A percentile compares a stretch with the other conserved stretches of the same genome.
Conservation (phyloP, 2,113 vertebrate species). For the Elachura formosa region DNA sequence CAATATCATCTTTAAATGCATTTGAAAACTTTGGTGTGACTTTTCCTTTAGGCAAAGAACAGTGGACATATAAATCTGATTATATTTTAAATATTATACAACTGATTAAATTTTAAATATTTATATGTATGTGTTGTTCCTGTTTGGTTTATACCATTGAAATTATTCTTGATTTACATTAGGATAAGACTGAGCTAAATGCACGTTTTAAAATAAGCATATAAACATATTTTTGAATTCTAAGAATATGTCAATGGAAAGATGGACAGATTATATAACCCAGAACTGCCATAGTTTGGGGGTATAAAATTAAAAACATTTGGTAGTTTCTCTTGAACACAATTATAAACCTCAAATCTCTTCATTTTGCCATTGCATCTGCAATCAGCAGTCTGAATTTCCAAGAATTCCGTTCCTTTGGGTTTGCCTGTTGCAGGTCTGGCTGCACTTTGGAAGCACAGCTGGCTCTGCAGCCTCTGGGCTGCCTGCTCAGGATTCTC, state of each 20-base stretch:
- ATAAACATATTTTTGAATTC: not conserved
- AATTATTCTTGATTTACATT: not conserved
- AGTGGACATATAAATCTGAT: not conserved
- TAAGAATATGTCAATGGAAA: not conserved
- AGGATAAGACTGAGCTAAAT: not conserved
- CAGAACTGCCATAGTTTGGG: not conserved
- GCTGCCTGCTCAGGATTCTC: not conserved
- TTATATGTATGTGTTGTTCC: not conserved
- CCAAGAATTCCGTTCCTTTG: not conserved
- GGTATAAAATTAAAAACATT: not conserved
- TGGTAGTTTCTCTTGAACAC: not conserved
- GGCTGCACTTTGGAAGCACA: rapidly evolving
- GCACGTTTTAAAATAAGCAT: not conserved
- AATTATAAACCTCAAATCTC: not conserved
- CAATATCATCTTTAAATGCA: not conserved
- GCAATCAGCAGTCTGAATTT: not conserved
- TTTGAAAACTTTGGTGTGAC: not conserved
- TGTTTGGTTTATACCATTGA: not conserved
- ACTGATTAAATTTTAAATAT: not conserved
- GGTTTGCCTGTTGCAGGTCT: not conserved
- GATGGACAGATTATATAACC: not conserved
- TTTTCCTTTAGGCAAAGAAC: not conserved
- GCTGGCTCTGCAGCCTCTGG: not conserved
- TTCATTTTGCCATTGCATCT: not conserved
- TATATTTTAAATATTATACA: not conserved